Base-by-base conservation (phyloP, 2,888 invertebrate species). In the Phytoseiulus persimilis region DNA sequence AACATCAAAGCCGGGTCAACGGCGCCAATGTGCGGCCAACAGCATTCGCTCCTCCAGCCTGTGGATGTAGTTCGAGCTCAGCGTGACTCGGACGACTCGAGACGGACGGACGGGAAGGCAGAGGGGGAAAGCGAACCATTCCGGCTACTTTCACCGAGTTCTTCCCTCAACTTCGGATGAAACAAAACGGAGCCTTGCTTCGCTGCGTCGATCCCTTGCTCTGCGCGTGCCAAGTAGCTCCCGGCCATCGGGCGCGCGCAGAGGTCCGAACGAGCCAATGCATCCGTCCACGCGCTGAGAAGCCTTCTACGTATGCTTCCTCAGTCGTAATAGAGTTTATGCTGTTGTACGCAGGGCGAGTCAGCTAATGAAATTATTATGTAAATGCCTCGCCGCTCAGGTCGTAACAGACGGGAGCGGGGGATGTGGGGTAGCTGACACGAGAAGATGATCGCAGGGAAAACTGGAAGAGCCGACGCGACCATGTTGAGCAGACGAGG, bases 361-460 rank as follows among this genome's bases (percentile, higher is more conserved):
- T 33, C 33, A 65, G 65, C 39, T 87, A 87, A 87, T 87, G 87
- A 87, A 87, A 87, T 87, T 87, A 87, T 87, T 87, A 87, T 87
- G 87, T 87, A 87, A 87, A 87, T 87, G 87, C 32, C 87, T 0
- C 28, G 28, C 11, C 65, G 65, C 65, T 65, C 65, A 65, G 65
- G 65, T 65, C 65, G 65, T 2, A 65, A 23, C 65, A 65, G 65
- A 23, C 65, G 65, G 65, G 28, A 65, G 28, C 65, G 65, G 18
- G 28, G 65, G 2, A 65, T 14, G 18, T 65, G 65, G 65, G 18
- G 65, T 65, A 65, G 65, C 65, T 46, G 46, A 65, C 28, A 65
- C 18, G 65, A 65, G 65, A 14, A 65, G 65, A 65, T 65, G 65
- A 14, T 28, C 5, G 5, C 23, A 65, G 65, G 23, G 65, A 23